Evolutionary conservation across 2,797 vertebrate genomes (phyloP), one percentile per base, ranked within the genome.

Genomic region (Eleutherodactylus coqui): DNA sequence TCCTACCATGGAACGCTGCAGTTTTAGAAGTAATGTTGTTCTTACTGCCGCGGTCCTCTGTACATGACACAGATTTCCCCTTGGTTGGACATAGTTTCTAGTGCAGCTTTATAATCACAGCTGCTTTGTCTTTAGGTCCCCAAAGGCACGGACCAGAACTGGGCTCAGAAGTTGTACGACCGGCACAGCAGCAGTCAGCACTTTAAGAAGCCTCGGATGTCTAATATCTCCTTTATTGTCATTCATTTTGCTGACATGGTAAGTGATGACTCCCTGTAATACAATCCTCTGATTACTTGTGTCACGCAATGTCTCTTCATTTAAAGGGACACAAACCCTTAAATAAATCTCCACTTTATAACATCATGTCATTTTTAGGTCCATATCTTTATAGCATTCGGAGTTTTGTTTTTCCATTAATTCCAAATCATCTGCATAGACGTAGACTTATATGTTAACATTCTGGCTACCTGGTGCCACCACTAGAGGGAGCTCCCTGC

Each of bases 171-270:
- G 90, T 93, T 99, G 0, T 99, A 97, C 0, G 93, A 94, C 85
- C 91, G 95, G 11, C 94, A 98, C 24, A 49, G 86, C 0, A 75
- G 82, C 93, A 95, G 94, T 75, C 93, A 92, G 6, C 97, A 98
- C 92, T 99, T 99, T 86, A 95, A 97, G 93, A 99, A 99, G n/a
- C 97, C 98, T 0, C 96, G 97, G 1, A 98, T 99, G 95, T 99
- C 98, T 90, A 99, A 97, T 92, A 92, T 85, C 0, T 96, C 97
- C 75, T 99, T 98, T 92, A 96, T 99, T 29, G 78, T 99, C 69
- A 38, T 94, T 2, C 98, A 99, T 92, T 99, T 99, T 1, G 97
- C 98, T 0, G 97, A 99, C 60, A 96, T 96, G 97, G 98, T 99
- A 90, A 87, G 27, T 0, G 0, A 53, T 51, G 27, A 21, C 29